A percentile compares a stretch with the other conserved stretches of the same genome.
These are phyloP conservation scores for Aporophyla nigra DNA, from an alignment of 2,888 invertebrate species.

Conservation along the genomic window DNA sequence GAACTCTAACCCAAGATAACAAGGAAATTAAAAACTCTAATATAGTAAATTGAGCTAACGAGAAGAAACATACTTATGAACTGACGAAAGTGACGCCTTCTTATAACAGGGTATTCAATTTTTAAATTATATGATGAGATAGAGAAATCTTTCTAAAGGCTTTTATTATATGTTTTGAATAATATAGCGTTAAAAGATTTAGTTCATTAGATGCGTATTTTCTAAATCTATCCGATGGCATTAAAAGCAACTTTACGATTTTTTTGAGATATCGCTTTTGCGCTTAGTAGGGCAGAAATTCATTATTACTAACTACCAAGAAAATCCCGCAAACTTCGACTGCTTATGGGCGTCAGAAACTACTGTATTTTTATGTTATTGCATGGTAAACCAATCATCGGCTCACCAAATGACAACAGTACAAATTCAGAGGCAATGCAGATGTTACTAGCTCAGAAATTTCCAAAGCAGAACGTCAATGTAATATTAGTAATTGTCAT, in stretches of 20 bases:
- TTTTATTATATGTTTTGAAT: too few species aligned
- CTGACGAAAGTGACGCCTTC: too few species aligned
- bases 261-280: too few species aligned
- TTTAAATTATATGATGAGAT: too few species aligned
- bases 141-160: too few species aligned
- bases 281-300: too few species aligned
- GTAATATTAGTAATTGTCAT: neutral
- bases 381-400: neutral
- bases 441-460: neutral
- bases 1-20: neutral
- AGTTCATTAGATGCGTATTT: too few species aligned
- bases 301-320: neutral
- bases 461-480: neutral
- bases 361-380: neutral
- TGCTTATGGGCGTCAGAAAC: neutral
- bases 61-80: too few species aligned
- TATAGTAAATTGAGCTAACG: neutral
- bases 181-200: too few species aligned
- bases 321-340: neutral
- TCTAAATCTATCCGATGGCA: too few species aligned
- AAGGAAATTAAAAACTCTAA: neutral
- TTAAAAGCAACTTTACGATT: too few species aligned
- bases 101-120: too few species aligned
- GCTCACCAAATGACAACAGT: neutral
- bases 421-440: neutral